These are phyloP conservation scores for Acrocephalus arundinaceus DNA, from an alignment of 2,113 vertebrate species.

Conservation along the genomic window DNA sequence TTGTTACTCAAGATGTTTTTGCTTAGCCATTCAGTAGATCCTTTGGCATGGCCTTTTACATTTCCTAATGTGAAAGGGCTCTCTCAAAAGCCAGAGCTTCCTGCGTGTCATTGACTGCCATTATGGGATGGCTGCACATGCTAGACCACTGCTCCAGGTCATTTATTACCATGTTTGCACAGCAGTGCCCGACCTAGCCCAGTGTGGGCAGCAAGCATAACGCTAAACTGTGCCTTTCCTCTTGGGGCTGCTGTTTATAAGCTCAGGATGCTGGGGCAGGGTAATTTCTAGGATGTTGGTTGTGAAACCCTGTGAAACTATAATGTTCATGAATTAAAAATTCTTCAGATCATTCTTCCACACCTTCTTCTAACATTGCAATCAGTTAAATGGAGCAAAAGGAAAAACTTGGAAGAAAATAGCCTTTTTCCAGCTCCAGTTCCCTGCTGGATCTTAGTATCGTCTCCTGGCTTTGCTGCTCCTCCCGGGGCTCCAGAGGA, in stretches of 20 bases:
- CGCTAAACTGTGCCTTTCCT: background rate
- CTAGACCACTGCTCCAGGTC: background rate
- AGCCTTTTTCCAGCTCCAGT: background rate
- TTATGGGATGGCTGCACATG: background rate
- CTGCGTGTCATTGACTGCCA: background rate
- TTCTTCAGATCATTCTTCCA: background rate
- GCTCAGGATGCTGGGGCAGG: background rate
- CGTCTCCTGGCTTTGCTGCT: accelerated
- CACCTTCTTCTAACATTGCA: background rate
- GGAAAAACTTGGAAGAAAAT: background rate
- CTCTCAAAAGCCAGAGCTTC: background rate
- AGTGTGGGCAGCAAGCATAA: background rate
- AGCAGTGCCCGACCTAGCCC: background rate
- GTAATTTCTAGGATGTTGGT: background rate
- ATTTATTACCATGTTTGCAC: background rate
- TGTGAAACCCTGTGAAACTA: background rate
- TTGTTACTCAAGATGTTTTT: background rate
- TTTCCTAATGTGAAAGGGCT: background rate
- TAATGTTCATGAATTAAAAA: background rate
- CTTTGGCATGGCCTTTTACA: background rate
- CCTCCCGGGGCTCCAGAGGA: background rate
- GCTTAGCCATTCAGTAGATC: background rate
- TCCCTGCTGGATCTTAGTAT: background rate
- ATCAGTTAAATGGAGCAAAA: background rate
- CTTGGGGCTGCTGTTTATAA: too few relatives aligned